Evolutionary conservation across 2,888 invertebrate genomes (phyloP), one percentile per base, ranked within the genome.

Genomic region (Autographa gamma): DNA sequence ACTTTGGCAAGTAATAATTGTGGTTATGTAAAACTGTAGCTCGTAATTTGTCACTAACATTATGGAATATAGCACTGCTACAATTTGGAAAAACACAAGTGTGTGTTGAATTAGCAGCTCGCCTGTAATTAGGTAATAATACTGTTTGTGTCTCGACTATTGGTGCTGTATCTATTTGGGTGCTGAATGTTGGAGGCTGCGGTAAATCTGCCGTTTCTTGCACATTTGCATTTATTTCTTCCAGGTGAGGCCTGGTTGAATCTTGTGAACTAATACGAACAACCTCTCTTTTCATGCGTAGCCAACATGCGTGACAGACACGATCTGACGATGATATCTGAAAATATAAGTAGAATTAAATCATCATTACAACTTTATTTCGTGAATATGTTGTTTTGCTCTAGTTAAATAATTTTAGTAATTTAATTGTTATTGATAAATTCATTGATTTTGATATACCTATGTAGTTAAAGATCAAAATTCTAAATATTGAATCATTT

Each of bases 1-100:
- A 13, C 8, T 63, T 60, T 0, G 76, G 71, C 31, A 76, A 6
- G 54, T 79, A 79, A 69, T 66, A 76, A 38, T 63, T 43, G 18
- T 60, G 63, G 52, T 60, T 66, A 38, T 18, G 68, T 31, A 63
- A 31, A 14, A 59, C 67, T 52, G 72, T 71, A 14, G 69, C 48
- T 48, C 68, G 56, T 58, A 74, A 62, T 31, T 54, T 18, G n/a
- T 71, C 71, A 32, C 54, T 32, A 14, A 63, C 34, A 32, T 48
- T 63, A 16, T 32, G 38, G 5, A 60, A 60, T 60, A 11, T 60
- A 18, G 59, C 34, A 18, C 34, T 60, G 32, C 59, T 60, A n/a
- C 59, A 60, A 34, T 60, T 60, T 32, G 59, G 59, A 56, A 56
- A 56, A 11, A 56, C 19, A 56, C 54, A 18, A 25, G 18, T 19